Evolutionary conservation across 92 coral and sea anemone species (phyloP), one percentile per base, ranked within the genome.

Genomic region (Phenganax marumi): DNA sequence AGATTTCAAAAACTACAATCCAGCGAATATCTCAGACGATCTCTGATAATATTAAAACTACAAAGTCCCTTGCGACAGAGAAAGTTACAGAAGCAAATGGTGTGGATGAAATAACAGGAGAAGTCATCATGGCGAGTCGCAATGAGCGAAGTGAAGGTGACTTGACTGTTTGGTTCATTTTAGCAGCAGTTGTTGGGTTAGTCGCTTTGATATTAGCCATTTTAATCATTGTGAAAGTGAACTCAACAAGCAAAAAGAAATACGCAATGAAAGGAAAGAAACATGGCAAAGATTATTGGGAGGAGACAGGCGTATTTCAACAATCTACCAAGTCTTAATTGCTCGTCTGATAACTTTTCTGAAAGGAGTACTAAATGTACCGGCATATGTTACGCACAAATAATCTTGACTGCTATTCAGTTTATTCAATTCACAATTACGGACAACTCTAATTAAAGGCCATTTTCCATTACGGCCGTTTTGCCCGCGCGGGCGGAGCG

Each of bases 71-170:
- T 13, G 43, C 52, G 1, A 58, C 1, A 3, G 64, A 21, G 0
- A 77, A 47, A 26, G 55, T 17, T 43, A 26, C 68, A 12, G 12
- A 60, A 39, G 61, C 6, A 7, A 74, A 22, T 12, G 10, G 13
- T 18, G 9, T 22, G 49, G 13, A 3, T 22, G 48, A 33, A 14
- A 19, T 63, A 62, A 78, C 73, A n/a, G 58, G 24, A 14, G 58
- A 11, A 18, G 73, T 78, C 3, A 62, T 46, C 23, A 63, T 78
- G 72, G 73, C 58, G 17, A 50, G 47, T 24, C 17, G 26, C 53
- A 78, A 77, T 47, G 81, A 77, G 19, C 52, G 83, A 63, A 16
- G 22, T 6, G 83, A 78, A 68, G 68, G 68, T 23, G 83, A 78
- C 47, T 48, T 78, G 48, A 78, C 83, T 8, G 6, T 78, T 0